These are phyloP conservation scores for Colletes collaris DNA, from an alignment of 2,888 invertebrate species.

Conservation along the genomic window DNA sequence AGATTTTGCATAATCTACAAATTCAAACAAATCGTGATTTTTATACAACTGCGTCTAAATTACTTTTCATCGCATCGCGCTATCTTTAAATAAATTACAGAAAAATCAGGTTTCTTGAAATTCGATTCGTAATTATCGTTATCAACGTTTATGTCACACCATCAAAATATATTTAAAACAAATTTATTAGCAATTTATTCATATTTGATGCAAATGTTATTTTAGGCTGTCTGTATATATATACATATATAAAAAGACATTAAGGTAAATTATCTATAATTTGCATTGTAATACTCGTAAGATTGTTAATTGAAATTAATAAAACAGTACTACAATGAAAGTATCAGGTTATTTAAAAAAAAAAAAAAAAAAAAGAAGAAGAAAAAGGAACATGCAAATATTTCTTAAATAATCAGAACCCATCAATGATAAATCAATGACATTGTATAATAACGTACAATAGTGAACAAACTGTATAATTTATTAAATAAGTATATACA, in stretches of 20 bases:
- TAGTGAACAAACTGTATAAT: slow-evolving; percentile 60
- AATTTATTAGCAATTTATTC: slow-evolving; percentile 57
- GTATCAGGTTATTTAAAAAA: slow-evolving; percentile 47
- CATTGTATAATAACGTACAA: slow-evolving; percentile 39
- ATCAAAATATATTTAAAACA: slow-evolving; percentile 21
- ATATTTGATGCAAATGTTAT: slow-evolving; percentile 71
- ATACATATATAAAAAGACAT: slow-evolving; percentile 38
- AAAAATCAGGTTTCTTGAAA: slow-evolving; percentile 19
- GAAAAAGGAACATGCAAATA: slow-evolving; percentile 20
- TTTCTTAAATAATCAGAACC: slow-evolving; percentile 29
- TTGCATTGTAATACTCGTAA: slow-evolving; percentile 76
- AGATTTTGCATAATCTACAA: slow-evolving; percentile 81
- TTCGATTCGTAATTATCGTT: slow-evolving; percentile 31
- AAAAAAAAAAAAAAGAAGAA: background rate
- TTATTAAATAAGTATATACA: slow-evolving; percentile 67
- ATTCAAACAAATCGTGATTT: slow-evolving; percentile 58
- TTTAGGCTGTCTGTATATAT: slow-evolving; percentile 65
- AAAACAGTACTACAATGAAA: slow-evolving; percentile 60
- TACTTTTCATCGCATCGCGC: slow-evolving; percentile 32
- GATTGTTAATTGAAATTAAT: slow-evolving; percentile 78
- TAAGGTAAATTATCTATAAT: slow-evolving; percentile 70
- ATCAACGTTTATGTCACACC: slow-evolving; percentile 49
- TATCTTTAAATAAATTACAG: slow-evolving; percentile 35
- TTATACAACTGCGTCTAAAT: slow-evolving; percentile 58
- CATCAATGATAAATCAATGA: slow-evolving; percentile 19